Conservation (phyloP, 2,797 vertebrate genomes). For the Antrozous pallidus region DNA sequence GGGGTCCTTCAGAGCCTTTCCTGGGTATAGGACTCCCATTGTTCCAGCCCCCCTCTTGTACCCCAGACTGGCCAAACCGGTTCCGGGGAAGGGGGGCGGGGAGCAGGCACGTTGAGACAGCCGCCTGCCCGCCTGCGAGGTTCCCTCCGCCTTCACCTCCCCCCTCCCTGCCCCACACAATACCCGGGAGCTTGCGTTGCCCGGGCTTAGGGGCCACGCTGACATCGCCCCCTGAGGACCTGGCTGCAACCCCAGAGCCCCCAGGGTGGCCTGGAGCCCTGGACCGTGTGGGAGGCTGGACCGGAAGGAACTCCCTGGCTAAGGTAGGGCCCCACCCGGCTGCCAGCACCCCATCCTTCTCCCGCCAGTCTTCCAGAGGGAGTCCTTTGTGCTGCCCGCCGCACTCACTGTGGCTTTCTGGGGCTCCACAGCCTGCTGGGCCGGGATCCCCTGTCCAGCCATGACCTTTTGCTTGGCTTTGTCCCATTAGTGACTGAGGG, state of each 20-base stretch:
- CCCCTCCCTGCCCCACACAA: constrained; percentile 72
- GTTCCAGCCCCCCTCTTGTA: constrained; percentile 73
- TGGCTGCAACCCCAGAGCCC: constrained; percentile 54
- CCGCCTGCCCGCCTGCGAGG: constrained; percentile 56
- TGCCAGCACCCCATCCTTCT: constrained; percentile 33
- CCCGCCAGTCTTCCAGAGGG: not conserved
- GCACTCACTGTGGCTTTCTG: not conserved
- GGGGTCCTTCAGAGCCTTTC: constrained; percentile 65
- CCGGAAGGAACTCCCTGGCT: constrained; percentile 51
- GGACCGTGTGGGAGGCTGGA: constrained; percentile 53
- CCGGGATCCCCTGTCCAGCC: not conserved
- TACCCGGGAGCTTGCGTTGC: constrained; percentile 57
- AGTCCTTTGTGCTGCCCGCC: constrained; percentile 64
- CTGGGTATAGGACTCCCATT: constrained; percentile 70
- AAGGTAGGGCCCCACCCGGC: constrained; percentile 62
- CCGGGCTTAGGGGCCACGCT: constrained; percentile 60
- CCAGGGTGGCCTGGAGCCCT: constrained; percentile 65
- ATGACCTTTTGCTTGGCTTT: constrained; percentile 30
- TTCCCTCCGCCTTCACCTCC: constrained; percentile 68
- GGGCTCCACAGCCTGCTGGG: not conserved
- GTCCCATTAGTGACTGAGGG: not conserved
- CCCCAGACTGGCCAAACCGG: constrained; percentile 75
- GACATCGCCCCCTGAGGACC: constrained; percentile 71
- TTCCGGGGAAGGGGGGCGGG: constrained; percentile 74
- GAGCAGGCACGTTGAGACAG: constrained; percentile 77